These are phyloP conservation scores for Diogma glabrata DNA, from an alignment of 2,888 invertebrate species.

Conservation along the genomic window DNA sequence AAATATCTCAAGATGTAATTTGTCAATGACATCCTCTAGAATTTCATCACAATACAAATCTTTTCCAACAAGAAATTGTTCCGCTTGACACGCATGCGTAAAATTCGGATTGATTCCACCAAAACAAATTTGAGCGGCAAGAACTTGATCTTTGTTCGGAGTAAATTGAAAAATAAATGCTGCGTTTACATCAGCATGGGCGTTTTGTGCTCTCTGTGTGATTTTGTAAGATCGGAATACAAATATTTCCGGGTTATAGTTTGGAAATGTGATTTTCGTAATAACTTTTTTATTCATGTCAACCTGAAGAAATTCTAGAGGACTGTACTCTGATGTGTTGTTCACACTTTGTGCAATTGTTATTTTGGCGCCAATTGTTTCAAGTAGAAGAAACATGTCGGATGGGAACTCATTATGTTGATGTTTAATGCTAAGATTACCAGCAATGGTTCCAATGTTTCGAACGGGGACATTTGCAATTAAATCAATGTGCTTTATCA, in stretches of 20 bases:
- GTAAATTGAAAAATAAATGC: conserved; percentile 52
- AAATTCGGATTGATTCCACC: conserved; percentile 41
- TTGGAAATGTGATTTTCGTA: conserved; percentile 23
- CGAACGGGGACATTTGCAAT: conserved; percentile 62
- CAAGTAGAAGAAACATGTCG: conserved; percentile 40
- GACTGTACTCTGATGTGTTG: conserved; percentile 6
- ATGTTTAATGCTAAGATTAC: conserved; percentile 44
- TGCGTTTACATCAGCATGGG: conserved; percentile 66
- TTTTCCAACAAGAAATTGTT: conserved; percentile 39
- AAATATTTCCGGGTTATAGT: conserved; percentile 37
- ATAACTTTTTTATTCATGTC: conserved; percentile 28
- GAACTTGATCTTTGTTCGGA: conserved; percentile 10
- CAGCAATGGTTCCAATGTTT: conserved; percentile 47
- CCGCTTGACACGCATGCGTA: conserved; percentile 44
- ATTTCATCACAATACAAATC: conserved; percentile 34
- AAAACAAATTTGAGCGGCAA: conserved; percentile 40
- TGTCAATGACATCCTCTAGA: conserved; percentile 36
- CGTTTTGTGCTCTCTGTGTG: conserved; percentile 62
- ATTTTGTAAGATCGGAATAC: conserved; percentile 47
- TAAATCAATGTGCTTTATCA: conserved; percentile 54
- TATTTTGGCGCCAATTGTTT: conserved; percentile 32
- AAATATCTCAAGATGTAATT: conserved; percentile 43
- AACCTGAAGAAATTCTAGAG: conserved; percentile 28
- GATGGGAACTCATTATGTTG: conserved; percentile 42
- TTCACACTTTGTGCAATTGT: conserved; percentile 25